A percentile compares a stretch with the other conserved stretches of the same genome.
phyloP scores from a whole-genome alignment of 2,113 vertebrate species.

The Mus pahari region DNA sequence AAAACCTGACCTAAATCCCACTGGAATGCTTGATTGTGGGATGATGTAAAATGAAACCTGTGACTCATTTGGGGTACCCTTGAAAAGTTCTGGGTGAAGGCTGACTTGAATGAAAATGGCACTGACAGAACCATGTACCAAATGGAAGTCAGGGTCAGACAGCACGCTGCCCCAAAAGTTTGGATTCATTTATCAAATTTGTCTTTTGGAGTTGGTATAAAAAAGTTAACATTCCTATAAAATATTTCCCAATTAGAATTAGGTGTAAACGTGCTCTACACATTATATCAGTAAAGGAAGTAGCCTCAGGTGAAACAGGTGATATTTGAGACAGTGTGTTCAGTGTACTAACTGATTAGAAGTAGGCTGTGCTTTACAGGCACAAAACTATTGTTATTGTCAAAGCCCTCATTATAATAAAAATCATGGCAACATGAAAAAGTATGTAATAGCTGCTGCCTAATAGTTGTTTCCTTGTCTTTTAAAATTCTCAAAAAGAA shows the following conservation, averaged over 20 bases:
- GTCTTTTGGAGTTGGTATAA: neutral
- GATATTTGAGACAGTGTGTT: neutral
- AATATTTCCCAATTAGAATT: neutral
- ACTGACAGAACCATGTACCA: neutral
- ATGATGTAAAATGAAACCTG: neutral
- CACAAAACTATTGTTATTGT: neutral
- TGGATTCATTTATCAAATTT: neutral
- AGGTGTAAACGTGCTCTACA: neutral
- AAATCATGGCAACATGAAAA: neutral
- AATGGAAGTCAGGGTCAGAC: neutral
- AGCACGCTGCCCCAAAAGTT: neutral
- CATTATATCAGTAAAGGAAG: slow-evolving; percentile 34
- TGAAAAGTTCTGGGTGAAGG: neutral
- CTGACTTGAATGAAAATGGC: neutral
- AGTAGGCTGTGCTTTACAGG: neutral
- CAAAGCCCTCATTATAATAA: neutral
- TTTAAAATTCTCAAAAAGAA: neutral
- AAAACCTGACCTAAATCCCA: neutral
- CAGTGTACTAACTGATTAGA: neutral
- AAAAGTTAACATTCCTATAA: neutral
- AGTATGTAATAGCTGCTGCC: neutral
- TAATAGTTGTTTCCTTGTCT: neutral
- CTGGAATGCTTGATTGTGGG: neutral
- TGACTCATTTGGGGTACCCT: neutral
- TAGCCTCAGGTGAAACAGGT: neutral